A percentile compares a stretch with the other conserved stretches of the same genome.
Conservation (phyloP, 1,140 invertebrate genomes). For the Trichonephila clavipes region DNA sequence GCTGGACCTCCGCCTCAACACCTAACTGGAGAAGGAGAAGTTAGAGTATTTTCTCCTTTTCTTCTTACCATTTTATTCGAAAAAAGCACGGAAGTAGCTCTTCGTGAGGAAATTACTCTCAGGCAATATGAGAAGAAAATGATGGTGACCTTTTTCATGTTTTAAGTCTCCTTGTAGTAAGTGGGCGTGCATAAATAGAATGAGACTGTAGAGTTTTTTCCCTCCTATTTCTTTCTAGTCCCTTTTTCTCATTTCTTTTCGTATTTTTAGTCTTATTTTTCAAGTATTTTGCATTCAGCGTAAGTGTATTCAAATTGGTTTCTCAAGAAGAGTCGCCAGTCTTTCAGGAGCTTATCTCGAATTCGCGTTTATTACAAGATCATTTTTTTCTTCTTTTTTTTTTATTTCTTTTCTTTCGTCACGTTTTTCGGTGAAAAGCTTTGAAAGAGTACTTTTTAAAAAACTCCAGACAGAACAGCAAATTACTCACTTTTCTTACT, state of each 20-base stretch:
- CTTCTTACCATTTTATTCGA: conserved; percentile 52
- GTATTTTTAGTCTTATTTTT: conserved; percentile 41
- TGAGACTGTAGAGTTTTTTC: conserved; percentile 8
- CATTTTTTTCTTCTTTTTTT: not conserved
- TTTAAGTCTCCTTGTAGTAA: conserved; percentile 46
- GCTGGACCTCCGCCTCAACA: conserved; percentile 41
- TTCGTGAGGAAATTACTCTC: conserved; percentile 59
- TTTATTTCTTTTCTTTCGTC: not conserved
- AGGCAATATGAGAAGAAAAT: conserved; percentile 60
- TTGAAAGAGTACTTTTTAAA: conserved; percentile 36
- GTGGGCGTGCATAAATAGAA: conserved; percentile 56
- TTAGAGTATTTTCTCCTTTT: conserved; percentile 24
- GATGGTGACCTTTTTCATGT: conserved; percentile 58
- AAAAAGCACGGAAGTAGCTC: conserved; percentile 50
- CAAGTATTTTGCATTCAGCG: conserved; percentile 59
- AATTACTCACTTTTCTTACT: conserved; percentile 7
- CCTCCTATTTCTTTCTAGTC: not conserved
- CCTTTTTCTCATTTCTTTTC: conserved; percentile 7
- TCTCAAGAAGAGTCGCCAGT: not conserved
- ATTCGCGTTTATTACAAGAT: conserved; percentile 43
- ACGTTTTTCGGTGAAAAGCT: not conserved
- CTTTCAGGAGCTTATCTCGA: conserved; percentile 12
- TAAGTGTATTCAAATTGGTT: conserved; percentile 67
- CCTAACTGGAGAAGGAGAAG: conserved; percentile 32
- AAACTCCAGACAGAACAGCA: conserved; percentile 18